phyloP scores from a whole-genome alignment of 2,113 vertebrate species.

The Melanocharis versteri region DNA sequence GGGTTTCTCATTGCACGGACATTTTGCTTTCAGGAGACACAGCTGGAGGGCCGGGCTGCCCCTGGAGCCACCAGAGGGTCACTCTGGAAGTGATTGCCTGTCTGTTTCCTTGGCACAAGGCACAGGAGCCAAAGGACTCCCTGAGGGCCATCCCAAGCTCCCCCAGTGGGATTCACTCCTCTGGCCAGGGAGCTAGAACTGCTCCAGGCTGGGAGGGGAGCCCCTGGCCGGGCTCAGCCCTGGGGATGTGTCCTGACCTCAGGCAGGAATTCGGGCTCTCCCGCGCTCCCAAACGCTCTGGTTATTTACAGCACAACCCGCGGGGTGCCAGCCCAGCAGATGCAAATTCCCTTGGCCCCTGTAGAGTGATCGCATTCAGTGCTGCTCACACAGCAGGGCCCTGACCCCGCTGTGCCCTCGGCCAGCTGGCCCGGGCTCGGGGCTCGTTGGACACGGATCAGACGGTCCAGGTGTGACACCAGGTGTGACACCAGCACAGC shows the following conservation, averaged over 20 bases:
- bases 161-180: not conserved
- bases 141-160: not conserved
- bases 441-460: not conserved
- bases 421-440: constrained; percentile 1
- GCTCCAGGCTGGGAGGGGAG: not conserved
- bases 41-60: not conserved
- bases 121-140: not conserved
- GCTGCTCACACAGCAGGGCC: not conserved
- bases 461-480: not conserved
- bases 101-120: too few relatives aligned
- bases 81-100: not conserved
- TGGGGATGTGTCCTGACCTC: fast-evolving
- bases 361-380: not conserved
- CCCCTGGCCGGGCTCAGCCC: not conserved
- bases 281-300: fast-evolving
- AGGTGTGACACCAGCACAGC: not conserved
- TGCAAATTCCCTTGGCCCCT: not conserved
- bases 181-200: not conserved
- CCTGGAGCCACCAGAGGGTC: too few relatives aligned
- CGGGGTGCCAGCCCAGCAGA: not conserved
- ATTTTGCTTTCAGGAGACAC: not conserved
- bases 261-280: not conserved
- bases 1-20: not conserved
- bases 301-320: not conserved
- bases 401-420: not conserved